These are phyloP conservation scores for Cygnus buccinator DNA, from an alignment of 2,113 vertebrate species.

Conservation along the genomic window DNA sequence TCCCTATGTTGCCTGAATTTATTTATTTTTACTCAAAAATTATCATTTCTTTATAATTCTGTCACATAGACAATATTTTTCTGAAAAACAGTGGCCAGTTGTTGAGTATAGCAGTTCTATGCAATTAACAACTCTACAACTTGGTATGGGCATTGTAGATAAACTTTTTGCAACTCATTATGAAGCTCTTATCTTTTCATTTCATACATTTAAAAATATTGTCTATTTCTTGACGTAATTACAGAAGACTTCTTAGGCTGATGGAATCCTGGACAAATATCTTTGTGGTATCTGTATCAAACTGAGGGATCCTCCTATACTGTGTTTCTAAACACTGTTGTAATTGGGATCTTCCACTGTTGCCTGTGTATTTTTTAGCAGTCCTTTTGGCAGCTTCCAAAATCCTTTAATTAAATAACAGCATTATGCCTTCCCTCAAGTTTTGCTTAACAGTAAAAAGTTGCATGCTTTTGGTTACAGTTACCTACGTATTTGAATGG, in stretches of 20 bases:
- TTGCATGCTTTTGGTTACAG: not conserved
- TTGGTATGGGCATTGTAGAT: not conserved
- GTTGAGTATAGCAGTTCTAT: not conserved
- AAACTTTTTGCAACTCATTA: not conserved
- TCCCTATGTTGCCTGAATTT: constrained; percentile 21
- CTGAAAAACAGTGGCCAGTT: not conserved
- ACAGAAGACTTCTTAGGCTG: constrained; percentile 42
- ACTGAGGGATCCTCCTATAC: constrained; percentile 49
- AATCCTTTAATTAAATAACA: not conserved
- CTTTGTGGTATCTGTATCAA: constrained; percentile 55
- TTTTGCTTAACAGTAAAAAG: not conserved
- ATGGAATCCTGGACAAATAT: constrained; percentile 46
- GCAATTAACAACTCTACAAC: not conserved
- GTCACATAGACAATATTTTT: constrained; percentile 74
- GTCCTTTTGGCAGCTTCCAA: not conserved
- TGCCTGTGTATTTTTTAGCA: not conserved
- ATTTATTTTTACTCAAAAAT: constrained; percentile 27
- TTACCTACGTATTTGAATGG: not conserved
- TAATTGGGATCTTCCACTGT: constrained; percentile 67
- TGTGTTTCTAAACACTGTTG: constrained; percentile 31
- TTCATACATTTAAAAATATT: constrained; percentile 65
- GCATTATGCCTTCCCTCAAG: not conserved
- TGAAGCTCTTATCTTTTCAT: not conserved
- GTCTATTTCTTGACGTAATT: constrained; percentile 67
- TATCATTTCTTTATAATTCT: constrained; percentile 48